Conservation (phyloP, 2,113 vertebrate genomes). For the Heterochromis multidens region DNA sequence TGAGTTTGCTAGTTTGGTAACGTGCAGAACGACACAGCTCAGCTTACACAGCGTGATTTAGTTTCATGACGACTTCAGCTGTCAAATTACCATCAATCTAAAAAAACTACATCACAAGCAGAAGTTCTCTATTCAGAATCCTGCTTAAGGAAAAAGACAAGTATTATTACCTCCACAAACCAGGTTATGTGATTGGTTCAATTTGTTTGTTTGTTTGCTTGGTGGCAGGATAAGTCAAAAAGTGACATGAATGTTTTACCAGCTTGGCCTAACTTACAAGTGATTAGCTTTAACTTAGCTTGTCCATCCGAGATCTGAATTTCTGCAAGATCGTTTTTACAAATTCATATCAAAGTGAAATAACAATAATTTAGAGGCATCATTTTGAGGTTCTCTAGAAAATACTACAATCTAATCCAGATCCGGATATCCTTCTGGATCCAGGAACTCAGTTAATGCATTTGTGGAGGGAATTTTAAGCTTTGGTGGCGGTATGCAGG, state of each 20-base stretch:
- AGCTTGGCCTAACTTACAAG: background rate
- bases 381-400: background rate
- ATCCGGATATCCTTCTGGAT: background rate
- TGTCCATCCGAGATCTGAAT: background rate
- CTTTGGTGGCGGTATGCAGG: background rate
- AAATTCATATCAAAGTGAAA: background rate
- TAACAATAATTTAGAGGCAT: background rate
- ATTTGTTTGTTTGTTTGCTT: background rate
- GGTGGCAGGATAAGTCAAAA: background rate
- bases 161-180: background rate
- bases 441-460: background rate
- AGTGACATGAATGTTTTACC: background rate
- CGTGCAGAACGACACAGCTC: background rate
- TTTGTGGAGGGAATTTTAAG: background rate
- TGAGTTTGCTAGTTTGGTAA: conserved; percentile 52
- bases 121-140: background rate
- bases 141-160: background rate
- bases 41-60: background rate
- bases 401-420: background rate
- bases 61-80: background rate
- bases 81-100: background rate
- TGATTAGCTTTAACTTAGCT: background rate
- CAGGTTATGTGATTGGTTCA: background rate
- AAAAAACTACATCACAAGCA: background rate
- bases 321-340: background rate